Evolutionary conservation across 2,797 vertebrate species (phyloP).

Genomic region (Champsocephalus gunnari): DNA sequence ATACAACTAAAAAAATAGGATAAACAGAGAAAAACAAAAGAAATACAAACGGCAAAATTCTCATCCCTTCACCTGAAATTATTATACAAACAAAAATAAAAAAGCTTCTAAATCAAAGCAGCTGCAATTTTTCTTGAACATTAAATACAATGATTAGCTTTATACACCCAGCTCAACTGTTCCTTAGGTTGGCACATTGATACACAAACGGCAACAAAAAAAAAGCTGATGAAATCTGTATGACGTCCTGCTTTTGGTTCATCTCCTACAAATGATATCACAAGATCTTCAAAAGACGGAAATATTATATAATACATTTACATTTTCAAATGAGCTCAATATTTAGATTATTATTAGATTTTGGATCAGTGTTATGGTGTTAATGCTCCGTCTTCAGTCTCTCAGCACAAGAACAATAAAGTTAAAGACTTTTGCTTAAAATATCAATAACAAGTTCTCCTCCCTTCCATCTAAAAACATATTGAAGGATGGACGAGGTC

Average conservation of each 20-base stretch:
- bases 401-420: neutral
- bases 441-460: neutral
- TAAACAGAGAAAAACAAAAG: conserved; percentile 3
- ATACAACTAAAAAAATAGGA: conserved; percentile 35
- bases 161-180: conserved; percentile 27
- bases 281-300: neutral
- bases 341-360: neutral
- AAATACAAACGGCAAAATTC: neutral
- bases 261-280: neutral
- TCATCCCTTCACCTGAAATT: conserved; percentile 18
- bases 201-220: conserved; percentile 34
- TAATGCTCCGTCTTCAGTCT: neutral
- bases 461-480: neutral
- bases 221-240: conserved; percentile 10
- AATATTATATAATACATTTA: neutral
- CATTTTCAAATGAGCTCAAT: neutral
- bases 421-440: neutral
- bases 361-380: neutral
- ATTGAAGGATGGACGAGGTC: neutral
- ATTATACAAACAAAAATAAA: conserved; percentile 18
- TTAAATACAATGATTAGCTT: conserved; percentile 21
- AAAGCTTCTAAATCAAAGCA: conserved; percentile 24
- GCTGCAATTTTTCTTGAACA: conserved; percentile 21
- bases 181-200: conserved; percentile 63
- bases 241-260: conserved; percentile 5